Conservation (phyloP, 2,888 invertebrate species). For the Phengaris alcon region DNA sequence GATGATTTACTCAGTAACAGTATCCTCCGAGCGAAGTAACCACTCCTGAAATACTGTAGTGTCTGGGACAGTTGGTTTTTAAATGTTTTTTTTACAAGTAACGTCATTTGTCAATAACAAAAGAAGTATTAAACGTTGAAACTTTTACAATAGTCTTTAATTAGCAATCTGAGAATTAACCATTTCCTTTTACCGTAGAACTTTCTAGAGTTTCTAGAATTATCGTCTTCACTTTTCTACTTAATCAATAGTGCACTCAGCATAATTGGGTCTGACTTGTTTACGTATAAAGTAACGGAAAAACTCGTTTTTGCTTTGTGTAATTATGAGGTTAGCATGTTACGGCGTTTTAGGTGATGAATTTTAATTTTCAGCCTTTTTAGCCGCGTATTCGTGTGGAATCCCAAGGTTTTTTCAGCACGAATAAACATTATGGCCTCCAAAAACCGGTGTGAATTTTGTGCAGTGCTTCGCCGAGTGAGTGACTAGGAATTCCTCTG, state of each 20-base stretch:
- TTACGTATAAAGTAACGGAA: not conserved
- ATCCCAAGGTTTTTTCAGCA: not conserved
- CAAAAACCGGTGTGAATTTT: no score
- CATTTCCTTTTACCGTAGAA: not conserved
- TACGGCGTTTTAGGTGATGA: not conserved
- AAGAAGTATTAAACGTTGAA: not conserved
- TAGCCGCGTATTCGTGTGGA: no score
- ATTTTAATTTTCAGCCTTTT: not conserved
- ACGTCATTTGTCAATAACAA: not conserved
- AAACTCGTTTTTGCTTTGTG: not conserved
- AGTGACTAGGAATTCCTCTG: no score
- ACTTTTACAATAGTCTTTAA: not conserved
- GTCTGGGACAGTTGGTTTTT: no score
- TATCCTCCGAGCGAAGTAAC: no score
- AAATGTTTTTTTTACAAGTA: not conserved
- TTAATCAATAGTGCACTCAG: slow-evolving; percentile 8
- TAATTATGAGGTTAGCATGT: slow-evolving; percentile 7
- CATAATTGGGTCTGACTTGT: not conserved
- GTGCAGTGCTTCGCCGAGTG: no score
- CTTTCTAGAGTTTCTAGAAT: not conserved
- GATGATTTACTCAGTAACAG: no score
- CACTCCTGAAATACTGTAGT: no score
- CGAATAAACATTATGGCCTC: no score
- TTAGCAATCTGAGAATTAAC: not conserved
- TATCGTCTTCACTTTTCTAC: slow-evolving; percentile 6